These are phyloP conservation scores for Cyclopterus lumpus DNA, from an alignment of 2,797 vertebrate genomes.

Conservation along the genomic window DNA sequence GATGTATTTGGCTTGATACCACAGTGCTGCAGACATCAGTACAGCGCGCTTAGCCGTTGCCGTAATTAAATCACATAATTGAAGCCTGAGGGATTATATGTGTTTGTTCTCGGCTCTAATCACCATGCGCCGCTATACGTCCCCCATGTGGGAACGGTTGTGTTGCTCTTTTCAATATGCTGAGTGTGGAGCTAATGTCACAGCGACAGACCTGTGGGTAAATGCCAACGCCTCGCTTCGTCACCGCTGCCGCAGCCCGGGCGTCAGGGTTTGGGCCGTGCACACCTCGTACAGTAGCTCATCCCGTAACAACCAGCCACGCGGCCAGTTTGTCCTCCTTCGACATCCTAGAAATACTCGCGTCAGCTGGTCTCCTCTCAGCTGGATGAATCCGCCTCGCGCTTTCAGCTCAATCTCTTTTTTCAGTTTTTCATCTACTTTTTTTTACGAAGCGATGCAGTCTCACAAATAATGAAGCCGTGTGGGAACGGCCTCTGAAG, in stretches of 20 bases:
- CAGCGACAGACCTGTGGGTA: constrained; percentile 15
- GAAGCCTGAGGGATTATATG: constrained; percentile 61
- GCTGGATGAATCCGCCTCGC: constrained; percentile 25
- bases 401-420: neutral
- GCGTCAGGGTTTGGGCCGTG: neutral
- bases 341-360: constrained; percentile 38
- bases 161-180: constrained; percentile 23
- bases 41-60: constrained; percentile 24
- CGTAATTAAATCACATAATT: constrained; percentile 67
- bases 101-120: constrained; percentile 53
- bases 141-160: constrained; percentile 17
- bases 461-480: constrained; percentile 36
- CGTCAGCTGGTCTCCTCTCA: constrained; percentile 48
- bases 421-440: constrained; percentile 5
- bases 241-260: constrained; percentile 17
- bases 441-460: constrained; percentile 18
- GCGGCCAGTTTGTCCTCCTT: constrained; percentile 43
- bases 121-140: constrained; percentile 23
- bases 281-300: constrained; percentile 32
- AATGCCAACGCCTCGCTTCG: constrained; percentile 10
- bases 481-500: neutral
- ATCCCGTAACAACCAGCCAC: constrained; percentile 51
- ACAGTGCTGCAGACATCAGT: constrained; percentile 35
- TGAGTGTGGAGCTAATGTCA: constrained; percentile 28
- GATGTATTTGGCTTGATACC: constrained; percentile 37